Base-by-base conservation (phyloP, 2,888 invertebrate genomes). In the Dicycla oo region DNA sequence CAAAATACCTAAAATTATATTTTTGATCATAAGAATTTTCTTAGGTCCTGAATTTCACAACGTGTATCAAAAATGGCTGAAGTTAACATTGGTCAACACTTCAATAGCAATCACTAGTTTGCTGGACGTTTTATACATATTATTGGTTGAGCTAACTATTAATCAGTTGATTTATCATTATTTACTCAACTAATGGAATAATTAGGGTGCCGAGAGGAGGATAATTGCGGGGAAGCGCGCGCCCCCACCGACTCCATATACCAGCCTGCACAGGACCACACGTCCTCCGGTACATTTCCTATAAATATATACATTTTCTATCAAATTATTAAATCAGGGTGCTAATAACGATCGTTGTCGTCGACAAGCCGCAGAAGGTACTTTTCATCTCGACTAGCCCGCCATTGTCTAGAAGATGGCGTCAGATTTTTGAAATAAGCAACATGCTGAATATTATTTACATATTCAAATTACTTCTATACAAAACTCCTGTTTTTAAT, bases 401-500 rank as follows among this genome's bases (percentile, higher is more conserved):
- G 58, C 66, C 77, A 84, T 84, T 85, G 81, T 86, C 81, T 82
- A 69, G 84, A 81, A 75, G 75, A 64, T 68, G 79, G 54, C 70
- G 58, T 69, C 75, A 71, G 78, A 80, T 84, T 83, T 82, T 85
- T 83, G 88, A 91, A 88, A 91, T 89, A 90, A 91, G 89, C 90
- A 91, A 91, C 90, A 88, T 89, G 88, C 92, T 92, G 87, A 92
- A 90, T 90, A 91, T 88, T 92, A 95, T 95, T 95, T 93, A 94
- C 94, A 95, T 95, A 95, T 96, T 96, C 91, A 95, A 95, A 96
- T 96, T 91, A 90, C 91, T 92, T 93, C 95, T 93, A 95, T 94
- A 95, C 95, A 95, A 93, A 95, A 95, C 94, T 95, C 94, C 93
- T 94, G 95, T 94, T 95, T 95, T 95, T 96, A 96, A 96, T 96